These are phyloP conservation scores for Silurus lanzhouensis DNA, from an alignment of 2,797 vertebrate species.

Conservation along the genomic window DNA sequence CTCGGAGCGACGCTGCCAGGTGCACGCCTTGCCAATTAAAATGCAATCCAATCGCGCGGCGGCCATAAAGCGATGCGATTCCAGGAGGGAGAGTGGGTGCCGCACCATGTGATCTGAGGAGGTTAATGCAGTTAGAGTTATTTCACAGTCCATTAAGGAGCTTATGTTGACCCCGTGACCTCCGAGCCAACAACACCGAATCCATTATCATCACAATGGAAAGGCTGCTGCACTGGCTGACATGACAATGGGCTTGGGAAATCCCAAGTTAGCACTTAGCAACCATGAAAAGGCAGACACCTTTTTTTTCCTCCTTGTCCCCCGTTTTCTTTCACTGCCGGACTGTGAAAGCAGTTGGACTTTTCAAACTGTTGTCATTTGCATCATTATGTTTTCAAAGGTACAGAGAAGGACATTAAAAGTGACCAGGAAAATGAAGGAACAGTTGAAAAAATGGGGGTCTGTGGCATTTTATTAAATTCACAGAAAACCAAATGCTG, in stretches of 20 bases:
- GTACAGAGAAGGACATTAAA: slow-evolving; percentile 84
- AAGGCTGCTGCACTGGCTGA: slow-evolving; percentile 78
- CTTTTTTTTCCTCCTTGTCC: slow-evolving; percentile 14
- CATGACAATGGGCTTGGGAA: slow-evolving; percentile 83
- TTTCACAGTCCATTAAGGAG: slow-evolving; percentile 99
- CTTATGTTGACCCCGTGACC: slow-evolving; percentile 97
- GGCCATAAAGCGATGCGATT: slow-evolving; percentile 84
- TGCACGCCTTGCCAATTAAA: slow-evolving; percentile 90
- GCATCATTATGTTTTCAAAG: slow-evolving; percentile 87
- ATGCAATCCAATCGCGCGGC: slow-evolving; percentile 94
- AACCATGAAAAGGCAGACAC: slow-evolving; percentile 59
- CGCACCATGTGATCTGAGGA: slow-evolving; percentile 89
- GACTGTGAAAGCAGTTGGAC: slow-evolving; percentile 69
- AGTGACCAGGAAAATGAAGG: slow-evolving; percentile 56
- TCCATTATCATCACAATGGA: slow-evolving; percentile 99
- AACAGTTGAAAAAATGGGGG: slow-evolving; percentile 54
- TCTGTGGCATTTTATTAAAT: slow-evolving; percentile 66
- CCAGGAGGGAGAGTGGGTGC: slow-evolving; percentile 84
- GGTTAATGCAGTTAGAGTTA: slow-evolving; percentile 99
- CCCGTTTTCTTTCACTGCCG: slow-evolving; percentile 62
- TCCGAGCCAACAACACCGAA: slow-evolving; percentile 96
- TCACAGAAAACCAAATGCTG: slow-evolving; percentile 62
- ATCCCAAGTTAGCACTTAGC: slow-evolving; percentile 88
- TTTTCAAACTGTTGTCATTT: slow-evolving; percentile 86
- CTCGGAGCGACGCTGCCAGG: slow-evolving; percentile 66